These are phyloP conservation scores for Spicauda simplicius DNA, from an alignment of 2,888 invertebrate species.

Conservation along the genomic window DNA sequence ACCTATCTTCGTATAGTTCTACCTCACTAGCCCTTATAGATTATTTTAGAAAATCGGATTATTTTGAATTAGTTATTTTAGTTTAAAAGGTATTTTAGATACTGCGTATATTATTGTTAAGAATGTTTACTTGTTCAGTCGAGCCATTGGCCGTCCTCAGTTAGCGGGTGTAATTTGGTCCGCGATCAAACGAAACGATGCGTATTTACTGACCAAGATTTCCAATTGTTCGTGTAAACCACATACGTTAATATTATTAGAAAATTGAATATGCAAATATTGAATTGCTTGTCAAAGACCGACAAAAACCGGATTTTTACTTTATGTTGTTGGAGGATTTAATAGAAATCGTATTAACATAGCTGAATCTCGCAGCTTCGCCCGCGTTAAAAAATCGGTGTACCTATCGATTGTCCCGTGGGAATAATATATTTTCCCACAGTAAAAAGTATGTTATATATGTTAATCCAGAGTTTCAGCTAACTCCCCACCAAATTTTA, in stretches of 20 bases:
- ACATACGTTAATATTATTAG: constrained; percentile 15
- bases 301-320: constrained; percentile 1
- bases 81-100: neutral
- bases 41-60: neutral
- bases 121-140: neutral
- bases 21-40: too few relatives aligned
- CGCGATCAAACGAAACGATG: constrained; percentile 27
- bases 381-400: too few relatives aligned
- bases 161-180: constrained; percentile 19
- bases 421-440: too few relatives aligned
- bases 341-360: neutral
- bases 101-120: neutral
- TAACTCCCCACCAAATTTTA: too few relatives aligned
- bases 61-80: neutral
- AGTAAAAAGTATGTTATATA: too few relatives aligned
- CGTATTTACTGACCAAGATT: constrained; percentile 54
- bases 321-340: neutral
- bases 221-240: constrained; percentile 55
- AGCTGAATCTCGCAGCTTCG: too few relatives aligned
- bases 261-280: constrained; percentile 9
- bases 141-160: constrained; percentile 12
- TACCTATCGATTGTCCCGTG: too few relatives aligned
- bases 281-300: neutral
- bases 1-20: too few relatives aligned
- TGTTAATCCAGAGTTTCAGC: too few relatives aligned